Evolutionary conservation across 1,140 invertebrate species (phyloP).

Genomic region (Drosophila neocordata): DNA sequence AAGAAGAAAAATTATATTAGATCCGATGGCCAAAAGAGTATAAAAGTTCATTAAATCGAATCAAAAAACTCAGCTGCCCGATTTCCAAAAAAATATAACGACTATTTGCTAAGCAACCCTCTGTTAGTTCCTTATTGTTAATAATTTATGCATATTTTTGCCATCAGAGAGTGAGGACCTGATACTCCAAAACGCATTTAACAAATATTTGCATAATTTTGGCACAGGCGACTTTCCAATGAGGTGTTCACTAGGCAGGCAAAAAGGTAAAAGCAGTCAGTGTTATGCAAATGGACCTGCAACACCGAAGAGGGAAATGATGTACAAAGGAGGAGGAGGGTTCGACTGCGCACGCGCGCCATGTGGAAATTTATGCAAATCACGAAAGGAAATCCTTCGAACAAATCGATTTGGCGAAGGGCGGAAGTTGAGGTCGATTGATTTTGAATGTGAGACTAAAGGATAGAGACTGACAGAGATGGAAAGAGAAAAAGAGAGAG

Average conservation of each 20-base stretch:
- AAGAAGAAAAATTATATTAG: conserved; percentile 24
- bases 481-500: neutral
- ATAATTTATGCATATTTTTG: conserved; percentile 72
- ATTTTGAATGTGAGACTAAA: conserved; percentile 42
- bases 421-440: conserved; percentile 36
- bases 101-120: conserved; percentile 51
- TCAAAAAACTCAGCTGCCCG: conserved; percentile 55
- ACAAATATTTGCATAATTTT: conserved; percentile 80
- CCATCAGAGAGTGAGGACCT: conserved; percentile 43
- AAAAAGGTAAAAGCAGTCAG: conserved; percentile 25
- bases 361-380: conserved; percentile 72
- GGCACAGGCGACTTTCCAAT: conserved; percentile 65
- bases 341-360: conserved; percentile 63
- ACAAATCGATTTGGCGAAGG: conserved; percentile 54
- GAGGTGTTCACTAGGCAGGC: conserved; percentile 22
- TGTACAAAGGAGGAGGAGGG: neutral
- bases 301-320: conserved; percentile 39
- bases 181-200: conserved; percentile 71
- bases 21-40: conserved; percentile 31
- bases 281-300: conserved; percentile 81
- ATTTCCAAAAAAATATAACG: conserved; percentile 54
- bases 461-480: neutral
- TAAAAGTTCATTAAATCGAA: conserved; percentile 64
- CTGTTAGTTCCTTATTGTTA: conserved; percentile 22
- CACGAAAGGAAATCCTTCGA: conserved; percentile 39